Evolutionary conservation across 2,797 vertebrate genomes (phyloP).

Genomic region (Microctenopoma lineatum): DNA sequence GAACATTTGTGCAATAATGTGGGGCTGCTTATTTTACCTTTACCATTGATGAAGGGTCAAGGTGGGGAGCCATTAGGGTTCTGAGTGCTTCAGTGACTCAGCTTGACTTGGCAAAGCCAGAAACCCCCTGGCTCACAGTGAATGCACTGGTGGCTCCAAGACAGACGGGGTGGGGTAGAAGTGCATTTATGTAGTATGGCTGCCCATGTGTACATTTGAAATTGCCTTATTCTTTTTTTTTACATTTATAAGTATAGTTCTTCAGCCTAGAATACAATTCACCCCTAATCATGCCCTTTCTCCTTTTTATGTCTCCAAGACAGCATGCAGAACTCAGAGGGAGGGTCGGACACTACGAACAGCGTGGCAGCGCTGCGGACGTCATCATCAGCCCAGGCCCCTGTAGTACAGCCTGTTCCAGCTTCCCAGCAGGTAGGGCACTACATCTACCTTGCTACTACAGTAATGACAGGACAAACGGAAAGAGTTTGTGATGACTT

Average conservation of each 20-base stretch:
- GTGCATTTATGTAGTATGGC: constrained; percentile 35
- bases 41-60: constrained; percentile 59
- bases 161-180: constrained; percentile 24
- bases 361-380: constrained; percentile 88
- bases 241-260: constrained; percentile 16
- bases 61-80: constrained; percentile 47
- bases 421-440: constrained; percentile 93
- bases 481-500: constrained; percentile 12
- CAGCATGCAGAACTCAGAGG: constrained; percentile 96
- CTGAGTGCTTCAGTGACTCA: constrained; percentile 53
- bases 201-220: constrained; percentile 24
- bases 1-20: constrained; percentile 28
- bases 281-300: constrained; percentile 18
- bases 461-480: constrained; percentile 18
- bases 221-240: constrained; percentile 30
- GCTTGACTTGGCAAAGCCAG: constrained; percentile 55
- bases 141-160: constrained; percentile 36
- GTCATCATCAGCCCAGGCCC: constrained; percentile 89
- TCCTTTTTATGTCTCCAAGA: constrained; percentile 23
- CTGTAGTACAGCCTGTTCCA: constrained; percentile 93
- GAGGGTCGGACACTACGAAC: constrained; percentile 88
- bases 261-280: constrained; percentile 2
- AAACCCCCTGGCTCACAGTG: constrained; percentile 21
- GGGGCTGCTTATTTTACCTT: constrained; percentile 46
- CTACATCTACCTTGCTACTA: constrained; percentile 16